Percentiles rank a stretch among this genome's conserved stretches.
Evolutionary conservation across 2,113 vertebrate genomes (phyloP).

Genomic region (Eulemur macaco): DNA sequence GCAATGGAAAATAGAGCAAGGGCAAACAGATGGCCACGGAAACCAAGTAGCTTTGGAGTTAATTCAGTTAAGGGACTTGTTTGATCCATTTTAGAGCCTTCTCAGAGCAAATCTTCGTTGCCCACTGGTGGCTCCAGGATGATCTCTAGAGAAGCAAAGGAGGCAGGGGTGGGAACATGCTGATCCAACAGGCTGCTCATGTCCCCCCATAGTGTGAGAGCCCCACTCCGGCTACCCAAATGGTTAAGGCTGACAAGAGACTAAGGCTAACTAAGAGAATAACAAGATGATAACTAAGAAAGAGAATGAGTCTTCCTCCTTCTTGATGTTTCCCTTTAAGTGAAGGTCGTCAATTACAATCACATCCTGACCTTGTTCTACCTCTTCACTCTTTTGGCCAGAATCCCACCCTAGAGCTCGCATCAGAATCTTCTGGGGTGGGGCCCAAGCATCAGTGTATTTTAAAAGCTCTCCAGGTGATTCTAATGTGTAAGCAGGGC

Average conservation of each 20-base stretch:
- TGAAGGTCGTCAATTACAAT: neutral
- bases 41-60: neutral
- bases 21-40: neutral
- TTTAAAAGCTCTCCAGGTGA: conserved; percentile 21
- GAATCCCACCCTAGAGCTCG: neutral
- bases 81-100: neutral
- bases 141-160: neutral
- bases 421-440: neutral
- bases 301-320: neutral
- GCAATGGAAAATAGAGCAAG: neutral
- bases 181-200: neutral
- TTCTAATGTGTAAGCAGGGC: neutral
- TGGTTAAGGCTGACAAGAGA: neutral
- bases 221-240: neutral
- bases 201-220: neutral
- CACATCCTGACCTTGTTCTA: neutral
- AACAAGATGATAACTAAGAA: neutral
- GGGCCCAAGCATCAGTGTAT: neutral
- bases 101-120: neutral
- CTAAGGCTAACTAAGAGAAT: neutral
- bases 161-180: neutral
- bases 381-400: neutral
- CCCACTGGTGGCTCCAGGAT: neutral
- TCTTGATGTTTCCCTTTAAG: neutral
- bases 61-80: neutral